These are phyloP conservation scores for Tribolium castaneum DNA, from an alignment of 1,140 invertebrate genomes.

Conservation along the genomic window DNA sequence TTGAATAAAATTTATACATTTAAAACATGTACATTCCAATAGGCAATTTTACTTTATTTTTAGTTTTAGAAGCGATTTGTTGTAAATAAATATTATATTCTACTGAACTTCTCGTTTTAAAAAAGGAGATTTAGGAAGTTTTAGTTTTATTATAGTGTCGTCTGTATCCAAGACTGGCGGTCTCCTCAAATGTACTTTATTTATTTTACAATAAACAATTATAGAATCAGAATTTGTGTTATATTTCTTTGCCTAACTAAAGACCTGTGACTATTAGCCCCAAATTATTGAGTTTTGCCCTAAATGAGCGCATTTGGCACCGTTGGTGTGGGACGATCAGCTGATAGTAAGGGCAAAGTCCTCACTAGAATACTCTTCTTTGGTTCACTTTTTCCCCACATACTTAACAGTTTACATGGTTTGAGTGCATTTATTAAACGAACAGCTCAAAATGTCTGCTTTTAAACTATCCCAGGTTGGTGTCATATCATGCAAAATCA, in stretches of 20 bases:
- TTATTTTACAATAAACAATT: neutral
- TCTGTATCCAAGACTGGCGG: neutral
- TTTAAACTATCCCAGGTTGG: constrained; percentile 41
- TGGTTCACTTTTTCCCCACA: neutral
- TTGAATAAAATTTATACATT: too few species aligned
- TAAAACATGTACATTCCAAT: too few species aligned
- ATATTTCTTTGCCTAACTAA: neutral
- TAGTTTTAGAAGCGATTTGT: too few species aligned
- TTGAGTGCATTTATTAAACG: neutral
- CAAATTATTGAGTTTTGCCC: neutral
- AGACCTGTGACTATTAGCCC: neutral
- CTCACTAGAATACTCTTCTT: neutral
- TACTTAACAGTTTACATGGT: neutral
- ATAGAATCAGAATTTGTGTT: neutral
- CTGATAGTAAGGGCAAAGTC: constrained; percentile 14
- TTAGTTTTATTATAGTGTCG: neutral
- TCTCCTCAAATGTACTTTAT: neutral
- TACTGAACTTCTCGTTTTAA: neutral
- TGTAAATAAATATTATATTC: too few species aligned
- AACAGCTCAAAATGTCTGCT: constrained; percentile 20
- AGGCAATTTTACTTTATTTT: too few species aligned
- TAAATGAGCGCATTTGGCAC: neutral
- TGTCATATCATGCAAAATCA: neutral
- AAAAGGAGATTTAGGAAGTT: neutral
- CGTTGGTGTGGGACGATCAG: neutral